phyloP scores from a whole-genome alignment of 2,888 invertebrate species.

The Trisateles emortualis region DNA sequence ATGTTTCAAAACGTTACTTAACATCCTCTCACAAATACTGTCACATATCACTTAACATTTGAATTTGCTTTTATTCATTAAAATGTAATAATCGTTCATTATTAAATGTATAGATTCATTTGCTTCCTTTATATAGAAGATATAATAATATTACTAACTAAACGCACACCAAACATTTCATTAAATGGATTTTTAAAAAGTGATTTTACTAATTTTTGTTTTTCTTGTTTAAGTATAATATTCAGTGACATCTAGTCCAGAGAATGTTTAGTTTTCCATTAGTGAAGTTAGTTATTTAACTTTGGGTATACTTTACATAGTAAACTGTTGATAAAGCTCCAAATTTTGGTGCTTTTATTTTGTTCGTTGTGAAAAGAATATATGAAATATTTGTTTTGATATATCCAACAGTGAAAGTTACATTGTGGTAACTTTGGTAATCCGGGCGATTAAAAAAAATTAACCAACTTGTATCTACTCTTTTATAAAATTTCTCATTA shows the following conservation, averaged over 20 bases:
- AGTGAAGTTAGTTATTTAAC: conserved; percentile 3
- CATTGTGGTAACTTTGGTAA: too few species aligned
- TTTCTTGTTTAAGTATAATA: background rate
- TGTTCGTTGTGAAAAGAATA: background rate
- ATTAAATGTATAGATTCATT: conserved; percentile 20
- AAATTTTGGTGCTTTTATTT: background rate
- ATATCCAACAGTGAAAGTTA: too few species aligned
- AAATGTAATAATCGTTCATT: conserved; percentile 25
- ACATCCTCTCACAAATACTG: conserved; percentile 10
- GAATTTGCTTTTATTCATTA: conserved; percentile 10
- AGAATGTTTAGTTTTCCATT: conserved; percentile 5
- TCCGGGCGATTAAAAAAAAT: too few species aligned
- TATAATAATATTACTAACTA: too few species aligned
- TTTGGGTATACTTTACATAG: conserved; percentile 1
- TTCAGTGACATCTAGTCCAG: conserved; percentile 12
- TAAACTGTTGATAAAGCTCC: background rate
- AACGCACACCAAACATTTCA: too few species aligned
- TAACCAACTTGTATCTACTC: too few species aligned
- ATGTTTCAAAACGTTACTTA: background rate
- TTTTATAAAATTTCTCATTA: too few species aligned
- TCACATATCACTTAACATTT: conserved; percentile 15
- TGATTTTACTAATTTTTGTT: background rate
- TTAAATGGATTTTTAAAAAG: background rate
- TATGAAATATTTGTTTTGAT: too few species aligned
- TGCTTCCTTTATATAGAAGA: conserved; percentile 18